A percentile compares a stretch with the other conserved stretches of the same genome.
These are phyloP conservation scores for Ganaspis brasiliensis DNA, from an alignment of 2,888 invertebrate genomes.

Conservation along the genomic window DNA sequence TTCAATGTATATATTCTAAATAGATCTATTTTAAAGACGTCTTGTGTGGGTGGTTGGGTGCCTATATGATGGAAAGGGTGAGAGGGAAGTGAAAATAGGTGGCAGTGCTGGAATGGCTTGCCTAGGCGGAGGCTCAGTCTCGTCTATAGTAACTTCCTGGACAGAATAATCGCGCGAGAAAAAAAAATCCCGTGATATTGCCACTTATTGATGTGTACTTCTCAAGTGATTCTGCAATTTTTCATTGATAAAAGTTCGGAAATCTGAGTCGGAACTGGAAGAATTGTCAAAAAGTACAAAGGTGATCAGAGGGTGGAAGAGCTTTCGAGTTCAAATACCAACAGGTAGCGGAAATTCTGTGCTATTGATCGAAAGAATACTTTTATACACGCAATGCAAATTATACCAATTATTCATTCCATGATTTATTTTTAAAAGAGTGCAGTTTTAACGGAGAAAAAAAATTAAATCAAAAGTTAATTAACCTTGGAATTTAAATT, in stretches of 20 bases:
- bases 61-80: background rate
- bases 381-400: slow-evolving; percentile 24
- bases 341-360: slow-evolving; percentile 32
- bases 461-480: background rate
- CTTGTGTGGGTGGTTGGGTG: slow-evolving; percentile 25
- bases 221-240: background rate
- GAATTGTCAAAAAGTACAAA: background rate
- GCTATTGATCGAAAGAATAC: slow-evolving; percentile 17
- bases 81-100: slow-evolving; percentile 3
- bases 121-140: slow-evolving; percentile 18
- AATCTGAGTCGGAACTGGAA: background rate
- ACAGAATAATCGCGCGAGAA: slow-evolving; percentile 1
- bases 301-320: background rate
- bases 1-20: slow-evolving; percentile 16
- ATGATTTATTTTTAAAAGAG: background rate
- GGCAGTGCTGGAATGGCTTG: slow-evolving; percentile 9
- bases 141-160: slow-evolving; percentile 8
- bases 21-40: slow-evolving; percentile 21
- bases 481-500: too few relatives aligned
- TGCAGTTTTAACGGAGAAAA: background rate
- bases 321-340: slow-evolving; percentile 13
- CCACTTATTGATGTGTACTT: background rate
- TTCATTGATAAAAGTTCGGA: background rate
- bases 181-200: background rate
- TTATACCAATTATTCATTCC: background rate